Evolutionary conservation across 1,140 invertebrate genomes (phyloP).

Genomic region (Camponotus vicinus): DNA sequence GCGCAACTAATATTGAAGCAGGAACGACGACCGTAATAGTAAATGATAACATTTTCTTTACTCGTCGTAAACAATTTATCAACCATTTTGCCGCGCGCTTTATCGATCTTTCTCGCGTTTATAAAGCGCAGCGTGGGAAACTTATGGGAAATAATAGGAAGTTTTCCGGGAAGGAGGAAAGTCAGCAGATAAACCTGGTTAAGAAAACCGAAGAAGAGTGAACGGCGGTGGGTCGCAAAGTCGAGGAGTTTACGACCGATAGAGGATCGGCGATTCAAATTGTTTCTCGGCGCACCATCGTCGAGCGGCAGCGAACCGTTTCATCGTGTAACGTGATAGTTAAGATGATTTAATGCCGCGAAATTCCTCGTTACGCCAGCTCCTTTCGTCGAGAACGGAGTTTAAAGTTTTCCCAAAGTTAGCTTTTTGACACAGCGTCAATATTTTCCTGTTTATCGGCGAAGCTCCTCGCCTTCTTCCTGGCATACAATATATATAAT

Average conservation of each 20-base stretch:
- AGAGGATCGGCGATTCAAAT: slow-evolving; percentile 51
- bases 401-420: slow-evolving; percentile 45
- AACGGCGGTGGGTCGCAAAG: slow-evolving; percentile 6
- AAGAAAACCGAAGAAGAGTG: slow-evolving; percentile 15
- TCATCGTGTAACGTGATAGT: slow-evolving; percentile 41
- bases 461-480: background rate
- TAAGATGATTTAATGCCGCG: slow-evolving; percentile 52
- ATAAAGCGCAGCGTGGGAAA: slow-evolving; percentile 23
- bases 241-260: slow-evolving; percentile 40
- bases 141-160: slow-evolving; percentile 20
- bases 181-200: slow-evolving; percentile 51
- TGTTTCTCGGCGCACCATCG: slow-evolving; percentile 33
- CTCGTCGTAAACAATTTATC: slow-evolving; percentile 56
- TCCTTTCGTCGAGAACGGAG: background rate
- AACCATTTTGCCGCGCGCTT: slow-evolving; percentile 1
- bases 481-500: slow-evolving; percentile 28
- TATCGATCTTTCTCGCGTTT: slow-evolving; percentile 30
- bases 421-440: slow-evolving; percentile 53
- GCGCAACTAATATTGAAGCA: slow-evolving; percentile 35
- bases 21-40: slow-evolving; percentile 34
- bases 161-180: slow-evolving; percentile 12
- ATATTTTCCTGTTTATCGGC: slow-evolving; percentile 62
- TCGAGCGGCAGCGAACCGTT: background rate
- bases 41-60: slow-evolving; percentile 58
- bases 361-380: slow-evolving; percentile 25